A percentile compares a stretch with the other conserved stretches of the same genome.
phyloP scores from a whole-genome alignment of 2,888 invertebrate species.

The Matsumyia berberina region DNA sequence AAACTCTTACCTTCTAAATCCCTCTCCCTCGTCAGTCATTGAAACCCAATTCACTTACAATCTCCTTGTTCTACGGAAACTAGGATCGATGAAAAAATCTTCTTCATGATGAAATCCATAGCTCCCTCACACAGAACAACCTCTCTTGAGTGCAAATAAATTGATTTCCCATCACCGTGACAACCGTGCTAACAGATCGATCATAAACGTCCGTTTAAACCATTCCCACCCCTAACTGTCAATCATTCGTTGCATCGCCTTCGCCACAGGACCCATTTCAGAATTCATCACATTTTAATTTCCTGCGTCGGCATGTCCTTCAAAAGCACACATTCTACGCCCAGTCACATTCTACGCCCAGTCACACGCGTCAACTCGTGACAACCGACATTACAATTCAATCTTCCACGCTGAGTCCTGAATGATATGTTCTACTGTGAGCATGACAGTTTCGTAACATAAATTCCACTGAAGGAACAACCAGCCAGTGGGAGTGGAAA shows the following conservation, averaged over 20 bases:
- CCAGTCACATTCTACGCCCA: slow-evolving; percentile 50
- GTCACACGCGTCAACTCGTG: slow-evolving; percentile 55
- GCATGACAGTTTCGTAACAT: slow-evolving; percentile 51
- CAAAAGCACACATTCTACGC: slow-evolving; percentile 38
- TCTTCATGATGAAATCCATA: no score
- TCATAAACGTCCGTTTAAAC: slow-evolving; percentile 28
- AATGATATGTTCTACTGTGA: slow-evolving; percentile 37
- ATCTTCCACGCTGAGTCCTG: slow-evolving; percentile 38
- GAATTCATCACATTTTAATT: slow-evolving; percentile 60
- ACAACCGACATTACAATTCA: slow-evolving; percentile 71
- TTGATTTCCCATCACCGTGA: slow-evolving; percentile 24
- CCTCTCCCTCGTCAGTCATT: no score
- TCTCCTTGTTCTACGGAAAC: no score
- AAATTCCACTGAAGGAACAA: slow-evolving; percentile 22
- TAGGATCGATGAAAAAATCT: no score
- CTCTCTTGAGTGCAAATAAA: background rate
- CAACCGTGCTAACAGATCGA: slow-evolving; percentile 10
- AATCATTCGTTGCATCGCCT: slow-evolving; percentile 19
- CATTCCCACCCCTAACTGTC: slow-evolving; percentile 44
- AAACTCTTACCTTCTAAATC: no score
- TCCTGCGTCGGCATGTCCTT: slow-evolving; percentile 46
- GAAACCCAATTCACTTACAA: no score
- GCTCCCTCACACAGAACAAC: no score
- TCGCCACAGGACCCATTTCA: slow-evolving; percentile 7
- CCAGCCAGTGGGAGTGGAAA: background rate